Percentiles rank a stretch among this genome's conserved stretches.
Conservation (phyloP, 1,140 invertebrate genomes). For the Chlorops oryzae region DNA sequence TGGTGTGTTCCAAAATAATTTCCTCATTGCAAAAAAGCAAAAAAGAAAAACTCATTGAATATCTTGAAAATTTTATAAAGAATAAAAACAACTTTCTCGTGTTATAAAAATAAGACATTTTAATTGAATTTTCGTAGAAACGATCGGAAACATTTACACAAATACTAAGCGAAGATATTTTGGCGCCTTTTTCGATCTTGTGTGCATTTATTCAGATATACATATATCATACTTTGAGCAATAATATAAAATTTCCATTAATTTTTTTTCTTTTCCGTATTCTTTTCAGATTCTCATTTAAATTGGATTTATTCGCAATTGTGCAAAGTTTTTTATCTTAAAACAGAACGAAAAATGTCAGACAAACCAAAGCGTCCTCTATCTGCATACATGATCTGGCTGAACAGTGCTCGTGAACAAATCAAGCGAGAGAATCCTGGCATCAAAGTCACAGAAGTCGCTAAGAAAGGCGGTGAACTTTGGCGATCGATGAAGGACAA, state of each 20-base stretch:
- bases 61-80: too few species aligned
- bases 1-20: too few species aligned
- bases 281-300: constrained; percentile 30
- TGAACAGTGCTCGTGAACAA: constrained; percentile 73
- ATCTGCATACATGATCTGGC: constrained; percentile 82
- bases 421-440: constrained; percentile 77
- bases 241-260: too few species aligned
- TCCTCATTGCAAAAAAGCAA: constrained; percentile 4
- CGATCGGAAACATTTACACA: too few species aligned
- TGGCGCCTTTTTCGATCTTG: constrained; percentile 23
- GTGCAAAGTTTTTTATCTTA: constrained; percentile 30
- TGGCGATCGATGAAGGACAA: constrained; percentile 79
- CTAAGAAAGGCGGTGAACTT: constrained; percentile 80
- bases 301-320: too few species aligned
- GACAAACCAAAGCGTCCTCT: constrained; percentile 80
- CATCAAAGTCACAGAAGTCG: constrained; percentile 73
- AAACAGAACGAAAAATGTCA: constrained; percentile 66
- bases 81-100: too few species aligned
- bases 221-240: constrained; percentile 3
- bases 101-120: too few species aligned
- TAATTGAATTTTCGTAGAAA: too few species aligned
- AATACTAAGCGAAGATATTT: constrained; percentile 8
- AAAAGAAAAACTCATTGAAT: constrained; percentile 15
- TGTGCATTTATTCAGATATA: constrained; percentile 16
- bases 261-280: not conserved